phyloP scores from a whole-genome alignment of 1,140 invertebrate genomes.

The Heliconius melpomene region DNA sequence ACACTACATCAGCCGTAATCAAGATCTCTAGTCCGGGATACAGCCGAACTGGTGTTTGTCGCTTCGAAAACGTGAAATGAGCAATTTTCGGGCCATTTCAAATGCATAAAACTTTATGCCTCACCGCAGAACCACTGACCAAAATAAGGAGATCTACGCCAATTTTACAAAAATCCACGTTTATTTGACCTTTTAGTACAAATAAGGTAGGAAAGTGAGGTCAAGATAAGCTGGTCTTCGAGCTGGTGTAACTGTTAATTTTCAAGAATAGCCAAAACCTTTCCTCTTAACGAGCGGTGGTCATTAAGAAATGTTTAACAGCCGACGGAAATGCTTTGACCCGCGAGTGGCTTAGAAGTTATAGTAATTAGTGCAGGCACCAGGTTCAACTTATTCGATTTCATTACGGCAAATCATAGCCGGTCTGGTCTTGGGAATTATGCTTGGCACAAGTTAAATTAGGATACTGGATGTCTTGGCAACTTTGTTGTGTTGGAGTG shows the following conservation, averaged over 20 bases:
- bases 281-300: slow-evolving; percentile 64
- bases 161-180: not conserved
- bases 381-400: slow-evolving; percentile 36
- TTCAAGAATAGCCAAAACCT: slow-evolving; percentile 69
- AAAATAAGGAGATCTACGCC: slow-evolving; percentile 32
- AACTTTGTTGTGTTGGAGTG: slow-evolving; percentile 9
- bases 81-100: slow-evolving; percentile 66
- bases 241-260: slow-evolving; percentile 66
- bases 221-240: slow-evolving; percentile 40
- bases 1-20: slow-evolving; percentile 46
- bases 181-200: not conserved
- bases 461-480: not conserved
- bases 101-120: slow-evolving; percentile 61
- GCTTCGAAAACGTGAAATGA: slow-evolving; percentile 63
- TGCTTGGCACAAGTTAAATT: slow-evolving; percentile 11
- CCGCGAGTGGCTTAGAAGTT: slow-evolving; percentile 44
- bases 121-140: slow-evolving; percentile 42
- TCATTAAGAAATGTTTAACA: slow-evolving; percentile 69
- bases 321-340: slow-evolving; percentile 44
- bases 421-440: slow-evolving; percentile 1
- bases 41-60: slow-evolving; percentile 45
- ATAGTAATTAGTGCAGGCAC: slow-evolving; percentile 45
- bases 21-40: slow-evolving; percentile 52
- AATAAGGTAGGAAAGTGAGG: slow-evolving; percentile 21
- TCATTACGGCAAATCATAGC: slow-evolving; percentile 28